These are phyloP conservation scores for Myiozetetes cayanensis DNA, from an alignment of 2,113 vertebrate species.

Conservation along the genomic window DNA sequence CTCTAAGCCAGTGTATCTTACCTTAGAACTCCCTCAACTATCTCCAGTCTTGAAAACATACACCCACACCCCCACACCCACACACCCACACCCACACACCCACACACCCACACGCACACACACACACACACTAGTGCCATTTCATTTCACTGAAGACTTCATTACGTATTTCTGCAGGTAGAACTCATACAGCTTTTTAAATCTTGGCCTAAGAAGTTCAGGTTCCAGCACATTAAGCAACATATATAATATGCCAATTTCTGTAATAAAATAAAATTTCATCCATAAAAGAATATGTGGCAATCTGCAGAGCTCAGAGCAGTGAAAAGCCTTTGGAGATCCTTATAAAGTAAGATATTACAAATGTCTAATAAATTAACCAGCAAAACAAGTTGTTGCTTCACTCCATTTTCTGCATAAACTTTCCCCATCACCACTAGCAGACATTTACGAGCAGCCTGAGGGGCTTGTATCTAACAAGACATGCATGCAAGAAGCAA, in stretches of 20 bases:
- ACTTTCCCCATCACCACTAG: neutral
- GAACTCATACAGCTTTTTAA: neutral
- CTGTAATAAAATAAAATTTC: neutral
- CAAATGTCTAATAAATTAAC: neutral
- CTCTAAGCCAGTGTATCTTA: neutral
- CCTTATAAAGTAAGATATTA: conserved; percentile 38
- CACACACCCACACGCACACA: too few relatives aligned
- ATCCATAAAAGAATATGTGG: conserved; percentile 5
- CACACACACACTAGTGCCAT: neutral
- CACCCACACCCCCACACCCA: too few relatives aligned
- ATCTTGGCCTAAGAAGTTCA: neutral
- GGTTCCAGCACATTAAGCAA: neutral
- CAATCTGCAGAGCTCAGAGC: conserved; percentile 2
- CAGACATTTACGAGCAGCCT: neutral
- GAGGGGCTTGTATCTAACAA: neutral
- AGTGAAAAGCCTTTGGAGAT: neutral
- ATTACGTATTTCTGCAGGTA: neutral
- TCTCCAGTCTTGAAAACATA: neutral
- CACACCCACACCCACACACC: too few relatives aligned
- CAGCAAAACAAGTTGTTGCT: conserved; percentile 28
- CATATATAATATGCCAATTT: neutral
- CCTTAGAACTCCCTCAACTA: neutral
- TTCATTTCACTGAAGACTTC: neutral
- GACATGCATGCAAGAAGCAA: neutral
- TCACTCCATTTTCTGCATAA: neutral